Base-by-base conservation (phyloP, 2,113 vertebrate genomes). In the Bombycilla garrulus region DNA sequence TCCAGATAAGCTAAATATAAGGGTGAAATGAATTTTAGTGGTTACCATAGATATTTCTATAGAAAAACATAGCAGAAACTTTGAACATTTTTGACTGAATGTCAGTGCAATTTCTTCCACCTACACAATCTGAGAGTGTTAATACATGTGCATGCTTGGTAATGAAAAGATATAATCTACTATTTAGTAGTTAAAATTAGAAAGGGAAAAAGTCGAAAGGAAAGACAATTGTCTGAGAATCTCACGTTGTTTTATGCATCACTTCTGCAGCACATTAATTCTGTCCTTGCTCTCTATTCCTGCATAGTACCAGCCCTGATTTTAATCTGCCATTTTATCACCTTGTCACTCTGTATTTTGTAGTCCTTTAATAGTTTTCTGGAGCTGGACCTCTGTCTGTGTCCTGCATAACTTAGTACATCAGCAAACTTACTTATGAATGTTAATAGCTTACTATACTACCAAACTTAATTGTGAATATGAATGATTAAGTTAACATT, bases 101-200 rank as follows among this genome's bases (percentile, higher is more conserved):
- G 11, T 58, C 12, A 57, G 17, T 0, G 0, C 35, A 66, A 51
- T 23, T 78, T 74, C 73, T 92, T 86, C 65, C 72, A 81, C 35
- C 54, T 51, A 70, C 3, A 2, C 5, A 24, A 19, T 42, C 42
- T 65, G 35, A 72, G 36, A 48, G 12, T 62, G 20, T 18, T 71
- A 79, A 76, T 45, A 76, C 9, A 50, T 22, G 7, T 0, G 1
- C 9, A 11, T 24, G n/a, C 18, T 65, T 2, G 2, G 31, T 19
- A 58, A 21, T 60, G 26, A 88, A 56, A 93, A 88, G 33, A 44
- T 72, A n/a, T 11, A 44, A 86, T 81, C 67, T 77, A 15, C 11
- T 80, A 20, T 31, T 26, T 66, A 54, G 56, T 38, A 58, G 50
- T 58, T 92, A 92, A 86, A 90, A 82, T 61, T 54, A 90, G 71